Base-by-base conservation (phyloP, 1,140 invertebrate genomes). In the Bradynema listronoti region DNA sequence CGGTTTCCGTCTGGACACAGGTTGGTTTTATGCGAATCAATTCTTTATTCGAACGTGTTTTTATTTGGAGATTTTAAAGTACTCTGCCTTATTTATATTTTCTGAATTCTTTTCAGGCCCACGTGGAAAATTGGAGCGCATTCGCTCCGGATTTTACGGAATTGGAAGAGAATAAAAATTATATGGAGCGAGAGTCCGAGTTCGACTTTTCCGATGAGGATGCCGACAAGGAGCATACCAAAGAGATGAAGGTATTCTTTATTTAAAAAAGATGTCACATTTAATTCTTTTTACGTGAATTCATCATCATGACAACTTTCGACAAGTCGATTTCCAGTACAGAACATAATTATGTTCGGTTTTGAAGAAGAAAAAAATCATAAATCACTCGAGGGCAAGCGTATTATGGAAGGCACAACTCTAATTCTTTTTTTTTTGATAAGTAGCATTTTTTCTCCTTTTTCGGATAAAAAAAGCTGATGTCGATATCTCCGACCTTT, bases 111-210 rank as follows among this genome's bases (percentile, higher is more conserved):
- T 34, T 46, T 62, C 16, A 77, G 50, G 61, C 71, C 7, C 66
- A 65, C 41, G 73, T 78, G 7, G 94, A 99, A 83, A 99, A 99
- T 83, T 99, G 95, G 95, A 95, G 91, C 27, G 94, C 95, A 0
- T 99, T 98, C 84, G 94, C 94, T 0, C 95, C 95, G 0, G 94
- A 98, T 80, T 99, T 99, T 76, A 96, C 96, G 79, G 94, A 99
- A 82, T 80, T 99, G 5, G 95, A 99, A 80, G 94, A 99, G 80
- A 99, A 99, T 82, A 91, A 96, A 4, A 94, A 97, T 80, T 99
- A 98, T 78, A 91, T 91, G 34, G 95, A 99, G 82, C 93, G 91
- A 39, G 95, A 99, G 82, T 92, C 90, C 29, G 95, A 99, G 82
- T 99, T 98, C 81, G 93, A 97, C 79, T 82, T 93, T 29, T 80